Conservation (phyloP, 1,140 invertebrate genomes). For the Hestina assimilis region DNA sequence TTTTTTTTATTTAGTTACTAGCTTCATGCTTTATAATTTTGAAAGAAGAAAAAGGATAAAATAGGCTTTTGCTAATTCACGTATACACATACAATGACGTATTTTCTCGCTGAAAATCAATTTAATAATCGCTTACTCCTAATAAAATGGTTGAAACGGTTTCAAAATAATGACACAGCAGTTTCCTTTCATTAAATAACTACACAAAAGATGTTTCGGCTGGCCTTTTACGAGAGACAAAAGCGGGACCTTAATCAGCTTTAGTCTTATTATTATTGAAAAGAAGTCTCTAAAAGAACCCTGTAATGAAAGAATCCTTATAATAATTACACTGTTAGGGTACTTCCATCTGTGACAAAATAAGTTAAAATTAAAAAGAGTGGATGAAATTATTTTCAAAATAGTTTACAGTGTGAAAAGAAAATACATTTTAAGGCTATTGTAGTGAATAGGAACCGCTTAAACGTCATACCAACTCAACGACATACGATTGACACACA, state of each 20-base stretch:
- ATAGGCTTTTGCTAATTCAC: no score
- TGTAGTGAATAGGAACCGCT: no score
- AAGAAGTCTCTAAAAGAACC: not conserved
- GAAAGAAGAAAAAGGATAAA: no score
- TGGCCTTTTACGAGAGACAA: slow-evolving; percentile 29
- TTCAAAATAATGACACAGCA: slow-evolving; percentile 34
- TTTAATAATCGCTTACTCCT: slow-evolving; percentile 6
- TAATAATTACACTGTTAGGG: not conserved
- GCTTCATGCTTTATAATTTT: no score
- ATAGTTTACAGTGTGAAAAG: no score
- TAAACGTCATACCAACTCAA: no score
- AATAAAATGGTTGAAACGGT: slow-evolving; percentile 31
- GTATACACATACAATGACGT: no score
- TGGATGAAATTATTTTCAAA: no score
- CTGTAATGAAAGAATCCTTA: not conserved
- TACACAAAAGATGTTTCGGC: slow-evolving; percentile 30
- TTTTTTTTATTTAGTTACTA: no score
- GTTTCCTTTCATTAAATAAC: slow-evolving; percentile 35
- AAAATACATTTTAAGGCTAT: no score
- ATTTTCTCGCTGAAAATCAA: not conserved
- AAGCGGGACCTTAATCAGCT: slow-evolving; percentile 23
- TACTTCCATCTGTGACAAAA: not conserved
- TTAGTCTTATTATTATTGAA: slow-evolving; percentile 25
- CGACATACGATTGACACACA: no score
- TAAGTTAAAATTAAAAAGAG: no score